phyloP scores from a whole-genome alignment of 2,797 vertebrate species.

The Acanthurus leucopareius region DNA sequence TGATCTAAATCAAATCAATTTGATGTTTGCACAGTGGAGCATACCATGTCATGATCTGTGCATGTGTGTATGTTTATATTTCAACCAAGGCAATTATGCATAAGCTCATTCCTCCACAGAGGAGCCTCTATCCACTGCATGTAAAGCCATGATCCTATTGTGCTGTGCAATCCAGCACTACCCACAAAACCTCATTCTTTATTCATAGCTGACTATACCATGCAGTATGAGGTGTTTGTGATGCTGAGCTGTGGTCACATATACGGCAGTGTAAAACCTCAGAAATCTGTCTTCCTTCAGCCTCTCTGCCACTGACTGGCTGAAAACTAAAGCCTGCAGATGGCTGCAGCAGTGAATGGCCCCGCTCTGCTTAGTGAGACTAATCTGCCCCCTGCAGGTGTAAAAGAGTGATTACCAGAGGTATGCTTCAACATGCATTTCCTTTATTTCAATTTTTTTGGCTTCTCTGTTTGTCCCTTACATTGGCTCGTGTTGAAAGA shows the following conservation, averaged over 20 bases:
- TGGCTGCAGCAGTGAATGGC: background rate
- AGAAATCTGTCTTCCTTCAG: slow-evolving; percentile 34
- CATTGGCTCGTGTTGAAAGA: background rate
- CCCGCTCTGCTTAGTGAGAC: slow-evolving; percentile 10
- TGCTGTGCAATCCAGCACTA: slow-evolving; percentile 6
- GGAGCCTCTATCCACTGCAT: background rate
- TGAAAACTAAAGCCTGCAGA: background rate
- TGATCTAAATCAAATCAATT: background rate
- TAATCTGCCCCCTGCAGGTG: slow-evolving; percentile 66
- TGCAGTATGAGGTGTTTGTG: slow-evolving; percentile 46
- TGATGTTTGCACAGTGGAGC: background rate
- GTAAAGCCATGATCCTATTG: slow-evolving; percentile 2
- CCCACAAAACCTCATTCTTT: slow-evolving; percentile 43
- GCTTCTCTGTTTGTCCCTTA: slow-evolving; percentile 15
- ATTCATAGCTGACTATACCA: slow-evolving; percentile 56
- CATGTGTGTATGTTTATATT: background rate
- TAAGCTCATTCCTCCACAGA: slow-evolving; percentile 5
- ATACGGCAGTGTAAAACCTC: slow-evolving; percentile 37
- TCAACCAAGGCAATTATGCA: slow-evolving; percentile 1
- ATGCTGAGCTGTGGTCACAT: slow-evolving; percentile 46
- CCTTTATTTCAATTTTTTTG: background rate
- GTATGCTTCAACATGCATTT: background rate
- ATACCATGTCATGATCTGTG: background rate
- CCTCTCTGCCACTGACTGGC: slow-evolving; percentile 1
- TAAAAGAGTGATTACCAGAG: background rate